Evolutionary conservation across 2,888 invertebrate genomes (phyloP), one percentile per base, ranked within the genome.

Genomic region (Xestia xanthographa): DNA sequence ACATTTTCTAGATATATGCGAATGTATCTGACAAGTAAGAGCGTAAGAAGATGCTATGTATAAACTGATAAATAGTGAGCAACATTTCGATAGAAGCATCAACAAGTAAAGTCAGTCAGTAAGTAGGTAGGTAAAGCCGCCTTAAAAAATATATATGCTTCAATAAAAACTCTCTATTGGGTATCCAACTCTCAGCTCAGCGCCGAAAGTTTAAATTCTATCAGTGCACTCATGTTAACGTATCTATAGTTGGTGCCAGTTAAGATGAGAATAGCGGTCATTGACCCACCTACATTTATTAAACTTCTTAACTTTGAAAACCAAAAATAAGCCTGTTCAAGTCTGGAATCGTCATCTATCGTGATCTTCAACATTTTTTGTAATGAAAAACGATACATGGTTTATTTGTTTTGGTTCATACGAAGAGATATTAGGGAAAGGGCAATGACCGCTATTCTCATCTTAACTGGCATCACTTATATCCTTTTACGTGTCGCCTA

Each of bases 1-100:
- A 63, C 53, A 71, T 71, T 79, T 56, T n/a, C 53, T 71, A 65
- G 72, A 70, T 66, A 70, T 66, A 50, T 1, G 38, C 5, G 14
- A 53, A 29, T 22, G 45, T 62, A 41, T 62, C 22, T 63, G 71
- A 4, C 53, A n/a, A 45, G 48, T 20, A 34, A 20, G 3, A 53
- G n/a, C 8, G 20, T n/a, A n/a, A n/a, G n/a, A n/a, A n/a, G 79
- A 29, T 70, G 45, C 45, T 29, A 62, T 29, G 14, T 38, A 48
- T 63, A 70, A 70, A 29, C 38, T 53, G 53, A 77, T 69, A 77
- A 70, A 38, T n/a, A 45, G 14, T 53, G 3, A 38, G 26, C 17
- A 38, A 62, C 6, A 43, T 6, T 77, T 78, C 0, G 38, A 29
- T 63, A 29, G 29, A 68, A 60, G 43, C 26, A 43, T 26, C 14